Evolutionary conservation across 2,113 vertebrate genomes (phyloP).

Genomic region (Tringa solitaria): DNA sequence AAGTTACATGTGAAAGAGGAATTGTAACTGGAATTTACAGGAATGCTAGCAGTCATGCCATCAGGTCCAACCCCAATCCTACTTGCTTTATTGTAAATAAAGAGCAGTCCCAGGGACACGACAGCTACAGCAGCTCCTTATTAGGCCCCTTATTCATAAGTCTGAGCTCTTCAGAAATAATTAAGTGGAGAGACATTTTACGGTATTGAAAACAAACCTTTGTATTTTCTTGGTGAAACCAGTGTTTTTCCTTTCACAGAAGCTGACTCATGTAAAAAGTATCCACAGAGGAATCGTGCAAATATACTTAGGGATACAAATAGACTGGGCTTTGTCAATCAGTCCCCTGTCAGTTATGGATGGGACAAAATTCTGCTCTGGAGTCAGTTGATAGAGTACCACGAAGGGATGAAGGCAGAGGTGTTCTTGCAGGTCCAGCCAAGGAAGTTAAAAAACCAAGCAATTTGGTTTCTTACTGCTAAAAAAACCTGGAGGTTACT

Average conservation of each 20-base stretch:
- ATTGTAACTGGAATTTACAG: constrained; percentile 21
- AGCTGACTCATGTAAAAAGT: constrained; percentile 37
- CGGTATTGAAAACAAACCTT: constrained; percentile 5
- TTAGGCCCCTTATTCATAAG: background rate
- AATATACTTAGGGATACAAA: background rate
- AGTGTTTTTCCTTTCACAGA: constrained; percentile 7
- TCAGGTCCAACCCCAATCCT: constrained; percentile 13
- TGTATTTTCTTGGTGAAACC: constrained; percentile 21
- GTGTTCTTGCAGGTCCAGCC: background rate
- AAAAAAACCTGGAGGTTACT: background rate
- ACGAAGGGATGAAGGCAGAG: background rate
- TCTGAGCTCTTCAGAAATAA: constrained; percentile 7
- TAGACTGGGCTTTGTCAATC: constrained; percentile 5
- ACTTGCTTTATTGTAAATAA: background rate
- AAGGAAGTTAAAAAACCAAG: background rate
- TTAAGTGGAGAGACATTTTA: background rate
- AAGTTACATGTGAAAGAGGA: background rate
- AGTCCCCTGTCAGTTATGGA: background rate
- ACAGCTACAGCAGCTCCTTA: background rate
- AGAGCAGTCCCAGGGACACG: background rate
- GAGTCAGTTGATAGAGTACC: background rate
- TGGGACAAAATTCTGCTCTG: background rate
- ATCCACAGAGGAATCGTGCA: background rate
- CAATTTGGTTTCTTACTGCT: too few relatives aligned
- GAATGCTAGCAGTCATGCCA: constrained; percentile 15